Evolutionary conservation across 2,797 vertebrate genomes (phyloP), one percentile per base, ranked within the genome.

Genomic region (Lophotriccus pileatus): DNA sequence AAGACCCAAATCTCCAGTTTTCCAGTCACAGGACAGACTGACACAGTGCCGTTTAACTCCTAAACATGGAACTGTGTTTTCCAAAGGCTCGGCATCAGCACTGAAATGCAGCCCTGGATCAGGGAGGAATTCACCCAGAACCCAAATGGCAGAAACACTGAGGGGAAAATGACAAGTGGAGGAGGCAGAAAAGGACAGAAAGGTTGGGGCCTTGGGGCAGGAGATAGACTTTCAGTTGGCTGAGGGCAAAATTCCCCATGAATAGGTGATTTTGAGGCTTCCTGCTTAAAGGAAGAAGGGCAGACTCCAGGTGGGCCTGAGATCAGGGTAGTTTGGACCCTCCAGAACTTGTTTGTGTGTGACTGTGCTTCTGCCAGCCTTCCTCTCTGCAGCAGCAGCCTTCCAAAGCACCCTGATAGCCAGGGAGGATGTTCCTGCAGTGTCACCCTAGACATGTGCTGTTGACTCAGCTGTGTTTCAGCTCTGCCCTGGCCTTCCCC

Each of bases 381-480:
- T 37, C 47, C 24, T 75, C 62, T 34, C 66, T 5, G 25, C 68
- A 43, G 77, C 1, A 69, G 12, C 17, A 62, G 4, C 69, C 78
- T 50, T 11, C 13, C 4, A 25, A 87, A 89, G 32, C 2, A 2
- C 58, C 41, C 67, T 23, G 63, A 47, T 17, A 84, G 12, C 72
- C 86, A 10, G 3, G 4, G 6, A 12, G 82, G 84, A 52, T 10
- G 13, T 7, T 49, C 72, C 58, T 37, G 70, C 59, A 37, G 1
- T 1, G 14, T 76, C 32, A 20, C 94, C 82, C 32, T 10, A 72
- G 82, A 64, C 92, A 44, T 43, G 83, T 90, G 92, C 44, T 94
- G 94, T 91, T 92, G 92, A 94, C 91, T 96, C 95, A 94, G 90
- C 94, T 86, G 87, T 11, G 64, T 78, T 86, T 63, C 94, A 74